Conservation (phyloP, 2,113 vertebrate species). For the Tichodroma muraria region DNA sequence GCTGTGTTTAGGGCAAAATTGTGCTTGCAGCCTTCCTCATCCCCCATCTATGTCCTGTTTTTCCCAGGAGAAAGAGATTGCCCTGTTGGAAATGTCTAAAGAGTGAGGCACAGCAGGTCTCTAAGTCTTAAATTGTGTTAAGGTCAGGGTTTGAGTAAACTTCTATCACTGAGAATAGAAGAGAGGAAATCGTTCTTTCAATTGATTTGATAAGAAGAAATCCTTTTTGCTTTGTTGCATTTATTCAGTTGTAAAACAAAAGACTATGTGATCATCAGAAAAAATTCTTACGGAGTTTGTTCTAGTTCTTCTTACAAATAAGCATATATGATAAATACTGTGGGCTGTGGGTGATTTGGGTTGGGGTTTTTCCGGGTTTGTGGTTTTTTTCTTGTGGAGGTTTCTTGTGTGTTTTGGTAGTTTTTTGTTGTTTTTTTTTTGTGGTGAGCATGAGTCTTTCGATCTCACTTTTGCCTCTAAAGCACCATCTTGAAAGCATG, state of each 20-base stretch:
- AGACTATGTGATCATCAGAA: background rate
- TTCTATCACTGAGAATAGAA: background rate
- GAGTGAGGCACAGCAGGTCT: background rate
- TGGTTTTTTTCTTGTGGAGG: rapidly evolving
- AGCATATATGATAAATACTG: background rate
- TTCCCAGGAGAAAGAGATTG: background rate
- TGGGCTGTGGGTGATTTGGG: background rate
- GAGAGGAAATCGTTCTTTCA: background rate
- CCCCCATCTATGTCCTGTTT: background rate
- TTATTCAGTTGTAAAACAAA: background rate
- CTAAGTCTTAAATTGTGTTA: background rate
- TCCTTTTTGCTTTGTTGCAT: background rate
- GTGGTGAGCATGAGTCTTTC: background rate
- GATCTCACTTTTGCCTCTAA: background rate
- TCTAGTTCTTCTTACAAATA: background rate
- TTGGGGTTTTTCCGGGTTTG: background rate
- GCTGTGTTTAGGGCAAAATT: background rate
- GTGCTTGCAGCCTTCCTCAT: background rate
- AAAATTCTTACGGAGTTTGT: background rate
- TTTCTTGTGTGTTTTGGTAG: background rate
- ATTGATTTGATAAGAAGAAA: background rate
- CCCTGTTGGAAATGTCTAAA: background rate
- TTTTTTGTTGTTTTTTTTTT: background rate
- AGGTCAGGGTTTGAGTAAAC: background rate
- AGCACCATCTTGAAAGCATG: background rate